Evolutionary conservation across 2,888 invertebrate genomes (phyloP), one percentile per base, ranked within the genome.

Genomic region (Acanthopleura granulata): DNA sequence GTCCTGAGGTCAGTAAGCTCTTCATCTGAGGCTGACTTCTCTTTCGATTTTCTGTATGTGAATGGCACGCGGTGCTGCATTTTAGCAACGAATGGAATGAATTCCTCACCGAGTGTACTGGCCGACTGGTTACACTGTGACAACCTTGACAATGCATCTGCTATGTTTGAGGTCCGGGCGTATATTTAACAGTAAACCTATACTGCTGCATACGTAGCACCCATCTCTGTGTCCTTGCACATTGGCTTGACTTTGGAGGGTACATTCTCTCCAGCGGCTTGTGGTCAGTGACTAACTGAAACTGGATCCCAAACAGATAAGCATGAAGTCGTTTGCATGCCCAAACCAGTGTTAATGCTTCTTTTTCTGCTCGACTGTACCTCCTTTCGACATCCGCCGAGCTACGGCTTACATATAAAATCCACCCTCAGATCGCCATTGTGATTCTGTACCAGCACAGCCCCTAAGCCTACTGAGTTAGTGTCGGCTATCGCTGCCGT

Each of bases 301-400:
- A n/a, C 69, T 66, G n/a, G 16, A 12, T 27, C 3, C 83, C 84
- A 73, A 77, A 77, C n/a, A 85, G 61, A 69, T 82, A 85, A 22
- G 76, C 62, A 40, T 80, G 77, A 70, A 83, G 83, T 30, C 77
- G 74, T 66, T 83, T 80, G 70, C 77, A 81, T 25, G 80, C 79
- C 82, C 81, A 82, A 14, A 81, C 80, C 6, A 84, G 61, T 14
- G 76, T 81, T 27, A 83, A 62, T 12, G 82, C 77, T 66, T 66
- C 66, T 66, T 30, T 25, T 30, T 66, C 30, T 16, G 1, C 14
- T 25, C 14, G 25, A 30, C n/a, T 22, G 25, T 66, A 66, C 27
- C 69, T 16, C 25, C 14, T 66, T 12, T 9, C 40, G 9, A 40
- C 40, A 40, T 40, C 40, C 9, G 40, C 40, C 40, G 9, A 40